Base-by-base conservation (phyloP, 1,140 invertebrate genomes). In the Drosophila sp. region DNA sequence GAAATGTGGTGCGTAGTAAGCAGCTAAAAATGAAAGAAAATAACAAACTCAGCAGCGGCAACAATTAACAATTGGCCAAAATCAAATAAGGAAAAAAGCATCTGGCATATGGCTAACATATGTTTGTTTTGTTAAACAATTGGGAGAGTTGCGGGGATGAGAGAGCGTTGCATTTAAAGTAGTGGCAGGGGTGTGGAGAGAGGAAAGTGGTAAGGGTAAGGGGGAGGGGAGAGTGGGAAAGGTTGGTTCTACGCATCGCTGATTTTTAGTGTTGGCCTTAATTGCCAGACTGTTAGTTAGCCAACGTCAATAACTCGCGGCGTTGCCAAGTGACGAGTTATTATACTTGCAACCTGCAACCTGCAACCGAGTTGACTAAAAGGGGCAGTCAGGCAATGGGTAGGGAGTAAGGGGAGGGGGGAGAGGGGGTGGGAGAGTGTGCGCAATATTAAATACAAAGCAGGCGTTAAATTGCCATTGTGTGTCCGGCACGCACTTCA, bases 401-500 rank as follows among this genome's bases (percentile, higher is more conserved):
- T n/a, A n/a, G n/a, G n/a, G n/a, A n/a, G n/a, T n/a, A n/a, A n/a
- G n/a, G 36, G 18, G 3, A 16, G n/a, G 4, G 13, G 21, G 2
- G 45, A 4, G 45, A 13, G 2, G 45, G 45, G n/a, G n/a, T n/a
- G n/a, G n/a, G n/a, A n/a, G n/a, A n/a, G n/a, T n/a, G n/a, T n/a
- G n/a, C 9, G 21, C 21, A 21, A n/a, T 7, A 7, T 6, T 62
- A 70, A 72, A 63, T 78, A 38, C 36, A 38, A 65, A 82, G 63
- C 82, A 72, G 75, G 82, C 82, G 82, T 87, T 82, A 87, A 86
- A 86, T 86, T 87, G 82, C 63, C 66, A 76, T 67, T 64, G 76
- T 73, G 38, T 32, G 43, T 21, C 48, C 27, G 54, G 40, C 50
- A 59, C 56, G 46, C 63, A 38, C 59, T 56, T 64, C 34, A 56